These are phyloP conservation scores for Mormyrus iriodes DNA, from an alignment of 2,113 vertebrate species.

Conservation along the genomic window DNA sequence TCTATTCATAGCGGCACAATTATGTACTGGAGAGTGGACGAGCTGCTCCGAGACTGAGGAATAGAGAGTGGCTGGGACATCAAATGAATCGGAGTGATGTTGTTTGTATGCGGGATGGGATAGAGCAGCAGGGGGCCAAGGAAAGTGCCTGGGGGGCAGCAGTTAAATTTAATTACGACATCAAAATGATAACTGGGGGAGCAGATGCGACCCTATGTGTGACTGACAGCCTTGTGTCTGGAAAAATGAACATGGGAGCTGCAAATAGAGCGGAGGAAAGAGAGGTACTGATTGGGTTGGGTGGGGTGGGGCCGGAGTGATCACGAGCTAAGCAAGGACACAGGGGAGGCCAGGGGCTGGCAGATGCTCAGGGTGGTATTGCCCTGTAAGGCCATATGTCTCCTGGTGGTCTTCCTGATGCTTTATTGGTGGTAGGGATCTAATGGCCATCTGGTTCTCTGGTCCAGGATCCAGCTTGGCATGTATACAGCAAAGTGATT, in stretches of 20 bases:
- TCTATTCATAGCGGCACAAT: constrained; percentile 37
- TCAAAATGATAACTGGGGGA: neutral
- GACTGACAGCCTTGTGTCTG: neutral
- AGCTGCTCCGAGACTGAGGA: constrained; percentile 1
- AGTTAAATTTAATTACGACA: constrained; percentile 12
- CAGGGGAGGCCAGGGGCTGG: neutral
- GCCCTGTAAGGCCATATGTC: neutral
- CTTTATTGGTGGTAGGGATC: neutral
- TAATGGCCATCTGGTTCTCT: neutral
- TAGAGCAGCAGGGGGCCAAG: neutral
- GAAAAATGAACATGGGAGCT: neutral
- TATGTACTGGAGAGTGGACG: constrained; percentile 25
- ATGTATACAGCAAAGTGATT: neutral
- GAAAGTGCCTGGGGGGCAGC: neutral
- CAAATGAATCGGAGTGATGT: neutral
- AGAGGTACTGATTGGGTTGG: neutral
- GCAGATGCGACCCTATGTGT: neutral
- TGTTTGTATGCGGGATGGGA: neutral
- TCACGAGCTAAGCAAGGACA: neutral
- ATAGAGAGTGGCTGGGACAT: neutral
- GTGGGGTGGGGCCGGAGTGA: neutral
- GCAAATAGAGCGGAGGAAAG: neutral
- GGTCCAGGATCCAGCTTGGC: neutral
- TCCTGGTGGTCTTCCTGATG: neutral
- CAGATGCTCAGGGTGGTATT: neutral